Evolutionary conservation across 2,113 vertebrate genomes (phyloP).

Genomic region (Actenoides lindsayi): DNA sequence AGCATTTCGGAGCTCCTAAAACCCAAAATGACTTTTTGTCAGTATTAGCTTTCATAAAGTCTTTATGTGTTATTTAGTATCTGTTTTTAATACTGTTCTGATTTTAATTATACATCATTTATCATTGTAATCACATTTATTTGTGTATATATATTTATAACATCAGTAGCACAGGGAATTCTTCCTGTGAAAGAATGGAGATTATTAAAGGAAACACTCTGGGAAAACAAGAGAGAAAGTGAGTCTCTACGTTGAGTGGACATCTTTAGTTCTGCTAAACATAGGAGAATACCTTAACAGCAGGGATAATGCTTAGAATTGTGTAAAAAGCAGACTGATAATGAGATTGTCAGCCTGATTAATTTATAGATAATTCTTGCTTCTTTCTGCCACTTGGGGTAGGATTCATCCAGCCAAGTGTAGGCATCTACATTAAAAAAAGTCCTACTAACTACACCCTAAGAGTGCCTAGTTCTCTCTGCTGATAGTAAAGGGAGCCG

Average conservation of each 20-base stretch:
- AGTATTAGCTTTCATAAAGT: not conserved
- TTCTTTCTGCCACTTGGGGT: not conserved
- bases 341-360: not conserved
- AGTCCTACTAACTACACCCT: not conserved
- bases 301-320: not conserved
- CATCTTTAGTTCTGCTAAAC: not conserved
- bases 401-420: not conserved
- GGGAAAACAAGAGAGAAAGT: not conserved
- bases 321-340: not conserved
- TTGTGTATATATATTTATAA: conserved; percentile 33
- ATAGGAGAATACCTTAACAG: not conserved
- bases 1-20: conserved; percentile 93
- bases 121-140: conserved; percentile 15
- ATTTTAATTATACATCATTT: conserved; percentile 12
- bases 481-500: fast-evolving
- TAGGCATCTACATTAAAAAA: not conserved
- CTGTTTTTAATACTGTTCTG: not conserved
- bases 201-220: not conserved
- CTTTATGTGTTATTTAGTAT: not conserved
- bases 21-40: conserved; percentile 55
- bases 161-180: not conserved
- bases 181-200: not conserved
- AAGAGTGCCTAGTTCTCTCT: not conserved
- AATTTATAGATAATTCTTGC: not conserved
- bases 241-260: fast-evolving